Conservation (phyloP, 2,797 vertebrate genomes). For the Enteromius radiatus region DNA sequence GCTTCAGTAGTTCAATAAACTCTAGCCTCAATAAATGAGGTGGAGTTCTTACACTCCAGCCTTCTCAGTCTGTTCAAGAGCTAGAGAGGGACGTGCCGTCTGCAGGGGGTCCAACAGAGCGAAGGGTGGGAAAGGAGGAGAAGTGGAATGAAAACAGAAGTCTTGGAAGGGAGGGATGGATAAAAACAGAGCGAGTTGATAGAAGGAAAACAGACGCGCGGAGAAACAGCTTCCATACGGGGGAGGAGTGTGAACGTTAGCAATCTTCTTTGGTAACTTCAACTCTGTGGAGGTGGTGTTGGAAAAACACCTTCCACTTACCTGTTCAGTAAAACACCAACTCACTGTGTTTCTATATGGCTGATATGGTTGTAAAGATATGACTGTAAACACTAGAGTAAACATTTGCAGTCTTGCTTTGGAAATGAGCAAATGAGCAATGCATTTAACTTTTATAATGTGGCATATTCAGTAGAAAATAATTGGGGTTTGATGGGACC, state of each 20-base stretch:
- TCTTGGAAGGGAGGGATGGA: not conserved
- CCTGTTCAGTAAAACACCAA: constrained; percentile 25
- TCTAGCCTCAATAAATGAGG: constrained; percentile 20
- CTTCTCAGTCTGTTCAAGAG: constrained; percentile 37
- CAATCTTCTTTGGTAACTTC: constrained; percentile 1
- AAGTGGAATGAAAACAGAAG: constrained; percentile 25
- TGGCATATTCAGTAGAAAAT: not conserved
- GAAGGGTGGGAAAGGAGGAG: constrained; percentile 25
- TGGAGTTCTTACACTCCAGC: constrained; percentile 12
- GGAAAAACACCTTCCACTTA: constrained; percentile 15
- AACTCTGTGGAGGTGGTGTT: constrained; percentile 31
- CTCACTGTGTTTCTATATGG: not conserved
- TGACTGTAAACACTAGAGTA: not conserved
- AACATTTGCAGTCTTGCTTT: not conserved
- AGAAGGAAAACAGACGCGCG: constrained; percentile 42
- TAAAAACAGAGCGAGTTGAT: constrained; percentile 6
- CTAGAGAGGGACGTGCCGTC: not conserved
- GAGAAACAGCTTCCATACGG: constrained; percentile 32
- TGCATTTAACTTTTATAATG: not conserved
- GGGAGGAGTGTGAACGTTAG: constrained; percentile 29
- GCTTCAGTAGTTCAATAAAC: constrained; percentile 23
- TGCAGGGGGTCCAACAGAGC: constrained; percentile 11
- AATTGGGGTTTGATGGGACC: not conserved
- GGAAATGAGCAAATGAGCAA: not conserved
- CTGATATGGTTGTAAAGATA: not conserved